Conservation (phyloP, 2,113 vertebrate species). For the Pedetes capensis region DNA sequence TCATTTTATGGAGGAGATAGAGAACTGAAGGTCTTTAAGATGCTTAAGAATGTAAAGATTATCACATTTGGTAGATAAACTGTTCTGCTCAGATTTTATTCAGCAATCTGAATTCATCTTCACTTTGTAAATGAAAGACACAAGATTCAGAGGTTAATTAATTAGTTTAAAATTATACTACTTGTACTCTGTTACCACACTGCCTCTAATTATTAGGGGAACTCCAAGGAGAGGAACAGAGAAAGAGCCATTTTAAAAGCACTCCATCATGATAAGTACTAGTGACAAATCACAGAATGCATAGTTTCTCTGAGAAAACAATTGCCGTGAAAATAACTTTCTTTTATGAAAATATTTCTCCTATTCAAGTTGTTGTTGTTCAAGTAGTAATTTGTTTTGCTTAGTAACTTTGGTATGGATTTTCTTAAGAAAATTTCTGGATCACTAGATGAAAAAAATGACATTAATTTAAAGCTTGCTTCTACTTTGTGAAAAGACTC, state of each 20-base stretch:
- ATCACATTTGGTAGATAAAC: background rate
- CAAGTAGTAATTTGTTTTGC: conserved; percentile 47
- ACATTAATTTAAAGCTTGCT: conserved; percentile 16
- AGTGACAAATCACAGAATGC: background rate
- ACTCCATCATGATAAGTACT: background rate
- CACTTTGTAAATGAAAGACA: background rate
- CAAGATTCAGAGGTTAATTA: conserved; percentile 20
- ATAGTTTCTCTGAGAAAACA: conserved; percentile 58
- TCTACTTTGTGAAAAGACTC: conserved; percentile 51
- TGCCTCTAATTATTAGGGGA: background rate
- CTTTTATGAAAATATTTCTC: conserved; percentile 50
- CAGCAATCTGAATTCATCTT: conserved; percentile 9
- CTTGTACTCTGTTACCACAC: background rate
- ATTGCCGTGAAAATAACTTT: conserved; percentile 6
- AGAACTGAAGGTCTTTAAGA: background rate
- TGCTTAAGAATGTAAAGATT: background rate
- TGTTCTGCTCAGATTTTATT: background rate
- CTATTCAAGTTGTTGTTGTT: conserved; percentile 14
- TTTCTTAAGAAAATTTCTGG: conserved; percentile 60
- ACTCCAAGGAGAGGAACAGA: background rate
- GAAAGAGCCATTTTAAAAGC: background rate
- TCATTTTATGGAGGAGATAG: background rate
- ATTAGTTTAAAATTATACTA: background rate
- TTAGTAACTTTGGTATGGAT: conserved; percentile 27
- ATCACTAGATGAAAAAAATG: conserved; percentile 6